Percentiles rank a stretch among this genome's conserved stretches.
Conservation (phyloP, 2,888 invertebrate species). For the Synanthedon andrenaeformis region DNA sequence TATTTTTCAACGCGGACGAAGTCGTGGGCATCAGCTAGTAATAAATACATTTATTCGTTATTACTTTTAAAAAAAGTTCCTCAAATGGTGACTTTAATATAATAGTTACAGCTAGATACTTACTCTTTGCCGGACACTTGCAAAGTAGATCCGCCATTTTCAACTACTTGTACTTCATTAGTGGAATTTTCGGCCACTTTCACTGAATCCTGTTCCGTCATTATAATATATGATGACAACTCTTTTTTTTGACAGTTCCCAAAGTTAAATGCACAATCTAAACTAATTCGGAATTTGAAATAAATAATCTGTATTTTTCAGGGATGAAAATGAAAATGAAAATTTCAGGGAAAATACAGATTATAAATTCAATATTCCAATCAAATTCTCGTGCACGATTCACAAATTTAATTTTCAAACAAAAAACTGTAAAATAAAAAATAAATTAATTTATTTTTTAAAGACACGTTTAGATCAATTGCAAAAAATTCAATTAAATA, state of each 20-base stretch:
- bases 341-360: background rate
- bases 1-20: no score
- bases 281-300: slow-evolving; percentile 6
- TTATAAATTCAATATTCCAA: background rate
- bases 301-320: background rate
- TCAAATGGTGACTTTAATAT: no score
- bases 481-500: no score
- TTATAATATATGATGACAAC: slow-evolving; percentile 14
- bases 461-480: no score
- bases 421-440: no score
- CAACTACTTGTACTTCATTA: slow-evolving; percentile 14
- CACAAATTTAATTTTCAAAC: no score
- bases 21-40: no score
- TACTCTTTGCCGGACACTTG: slow-evolving; percentile 6
- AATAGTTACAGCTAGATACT: background rate
- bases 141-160: slow-evolving; percentile 9
- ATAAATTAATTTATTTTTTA: no score
- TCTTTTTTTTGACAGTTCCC: no score
- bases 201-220: slow-evolving; percentile 45
- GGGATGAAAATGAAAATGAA: background rate
- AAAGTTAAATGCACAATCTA: slow-evolving; percentile 15
- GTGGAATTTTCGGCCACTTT: slow-evolving; percentile 27
- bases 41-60: no score
- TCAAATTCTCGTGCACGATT: background rate
- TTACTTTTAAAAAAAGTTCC: no score